Conservation (phyloP, 2,797 vertebrate genomes). For the Graptemys geographica region DNA sequence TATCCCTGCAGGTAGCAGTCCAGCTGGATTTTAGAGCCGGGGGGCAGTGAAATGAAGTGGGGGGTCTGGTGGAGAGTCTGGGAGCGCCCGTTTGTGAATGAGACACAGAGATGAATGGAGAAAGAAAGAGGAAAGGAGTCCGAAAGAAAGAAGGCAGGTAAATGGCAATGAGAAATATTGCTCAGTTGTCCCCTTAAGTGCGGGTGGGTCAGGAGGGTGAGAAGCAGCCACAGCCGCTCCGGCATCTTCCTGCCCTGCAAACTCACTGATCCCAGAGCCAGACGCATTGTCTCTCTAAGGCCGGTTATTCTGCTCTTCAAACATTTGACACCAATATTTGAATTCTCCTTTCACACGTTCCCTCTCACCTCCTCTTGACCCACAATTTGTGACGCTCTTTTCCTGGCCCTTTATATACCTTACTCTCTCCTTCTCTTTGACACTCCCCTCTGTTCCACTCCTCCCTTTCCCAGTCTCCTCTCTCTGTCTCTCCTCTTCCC, state of each 20-base stretch:
- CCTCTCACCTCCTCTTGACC: not conserved
- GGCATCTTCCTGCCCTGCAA: slow-evolving; percentile 4
- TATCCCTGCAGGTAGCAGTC: not conserved
- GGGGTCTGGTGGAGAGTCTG: not conserved
- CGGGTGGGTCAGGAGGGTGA: not conserved
- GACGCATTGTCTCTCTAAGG: not conserved
- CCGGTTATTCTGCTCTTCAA: not conserved
- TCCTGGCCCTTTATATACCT: not conserved
- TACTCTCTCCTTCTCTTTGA: not conserved
- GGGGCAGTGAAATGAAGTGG: not conserved
- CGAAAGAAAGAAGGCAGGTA: not conserved
- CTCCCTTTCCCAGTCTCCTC: not conserved
- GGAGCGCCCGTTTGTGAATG: not conserved
- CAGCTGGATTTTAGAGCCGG: not conserved
- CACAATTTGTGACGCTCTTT: not conserved
- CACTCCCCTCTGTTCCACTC: not conserved
- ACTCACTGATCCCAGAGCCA: not conserved
- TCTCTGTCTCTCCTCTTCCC: not conserved
- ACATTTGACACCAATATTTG: not conserved
- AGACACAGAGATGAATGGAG: not conserved
- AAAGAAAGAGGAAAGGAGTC: not conserved
- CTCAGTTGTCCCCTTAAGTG: not conserved
- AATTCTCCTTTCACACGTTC: not conserved
- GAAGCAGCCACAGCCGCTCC: not conserved
- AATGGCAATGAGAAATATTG: not conserved